Conservation (phyloP, 2,888 invertebrate genomes). For the Cartodere bifasciata region DNA sequence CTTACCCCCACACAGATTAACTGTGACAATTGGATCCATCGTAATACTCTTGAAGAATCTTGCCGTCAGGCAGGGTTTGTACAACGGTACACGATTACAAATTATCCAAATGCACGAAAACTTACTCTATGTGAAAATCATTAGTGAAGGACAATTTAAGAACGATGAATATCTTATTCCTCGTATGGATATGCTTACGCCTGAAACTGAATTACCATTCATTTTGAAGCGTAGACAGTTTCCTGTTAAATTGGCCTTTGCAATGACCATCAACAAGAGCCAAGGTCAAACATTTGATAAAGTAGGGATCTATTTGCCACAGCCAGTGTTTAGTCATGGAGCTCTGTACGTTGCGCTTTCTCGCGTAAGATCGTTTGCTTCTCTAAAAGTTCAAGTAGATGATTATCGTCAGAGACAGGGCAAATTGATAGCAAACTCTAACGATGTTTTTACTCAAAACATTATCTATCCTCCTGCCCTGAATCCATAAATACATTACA, state of each 20-base stretch:
- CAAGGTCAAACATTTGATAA: background rate
- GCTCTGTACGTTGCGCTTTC: background rate
- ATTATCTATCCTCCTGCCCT: too few relatives aligned
- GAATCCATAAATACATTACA: too few relatives aligned
- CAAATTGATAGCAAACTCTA: too few relatives aligned
- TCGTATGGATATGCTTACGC: too few relatives aligned
- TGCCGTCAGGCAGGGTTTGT: background rate
- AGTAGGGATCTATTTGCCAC: slow-evolving; percentile 1
- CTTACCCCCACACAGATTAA: background rate
- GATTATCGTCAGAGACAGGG: too few relatives aligned
- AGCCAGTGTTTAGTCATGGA: background rate
- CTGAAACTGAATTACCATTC: too few relatives aligned
- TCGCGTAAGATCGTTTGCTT: too few relatives aligned
- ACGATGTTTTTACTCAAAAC: too few relatives aligned
- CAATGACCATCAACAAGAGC: background rate
- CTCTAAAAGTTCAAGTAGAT: too few relatives aligned
- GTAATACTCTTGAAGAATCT: background rate
- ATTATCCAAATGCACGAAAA: background rate
- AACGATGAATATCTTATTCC: background rate
- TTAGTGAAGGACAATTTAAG: background rate
- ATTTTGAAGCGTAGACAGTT: background rate
- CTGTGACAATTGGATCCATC: background rate
- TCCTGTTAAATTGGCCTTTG: background rate
- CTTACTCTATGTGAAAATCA: background rate
- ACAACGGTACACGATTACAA: slow-evolving; percentile 1